Evolutionary conservation across 2,888 invertebrate genomes (phyloP).

Genomic region (Camptogramma bilineatum): DNA sequence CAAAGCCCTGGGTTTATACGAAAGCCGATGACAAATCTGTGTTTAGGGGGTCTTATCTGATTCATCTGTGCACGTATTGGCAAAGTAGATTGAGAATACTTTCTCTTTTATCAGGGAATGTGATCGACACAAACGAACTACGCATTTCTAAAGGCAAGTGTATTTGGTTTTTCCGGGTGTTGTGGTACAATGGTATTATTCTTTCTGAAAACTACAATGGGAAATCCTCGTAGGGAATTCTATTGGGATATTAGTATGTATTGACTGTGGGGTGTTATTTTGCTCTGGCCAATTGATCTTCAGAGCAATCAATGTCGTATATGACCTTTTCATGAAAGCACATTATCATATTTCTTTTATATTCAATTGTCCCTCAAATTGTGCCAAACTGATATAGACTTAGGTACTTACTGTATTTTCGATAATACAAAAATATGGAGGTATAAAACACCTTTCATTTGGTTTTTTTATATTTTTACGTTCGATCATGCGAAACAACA

Average conservation of each 20-base stretch:
- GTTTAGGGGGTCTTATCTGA: slow-evolving; percentile 21
- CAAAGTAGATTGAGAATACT: not conserved
- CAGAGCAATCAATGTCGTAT: no score
- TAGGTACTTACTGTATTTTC: not conserved
- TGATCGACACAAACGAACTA: not conserved
- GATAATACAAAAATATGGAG: not conserved
- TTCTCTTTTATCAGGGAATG: not conserved
- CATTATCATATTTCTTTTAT: no score
- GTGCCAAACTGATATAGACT: no score
- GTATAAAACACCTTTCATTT: not conserved
- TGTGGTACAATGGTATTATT: not conserved
- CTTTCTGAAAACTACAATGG: not conserved
- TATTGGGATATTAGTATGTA: no score
- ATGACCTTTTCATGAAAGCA: no score
- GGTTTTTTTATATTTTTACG: not conserved
- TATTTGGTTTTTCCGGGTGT: not conserved
- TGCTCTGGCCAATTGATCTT: no score
- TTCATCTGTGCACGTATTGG: slow-evolving; percentile 13
- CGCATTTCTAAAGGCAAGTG: not conserved
- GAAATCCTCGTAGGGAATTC: no score
- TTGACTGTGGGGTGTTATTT: no score
- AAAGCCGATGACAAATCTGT: slow-evolving; percentile 34
- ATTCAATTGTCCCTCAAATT: no score
- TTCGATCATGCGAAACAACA: not conserved
- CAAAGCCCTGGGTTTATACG: slow-evolving; percentile 48